Evolutionary conservation across 2,113 vertebrate genomes (phyloP).

Genomic region (Rhizomys pruinosus): DNA sequence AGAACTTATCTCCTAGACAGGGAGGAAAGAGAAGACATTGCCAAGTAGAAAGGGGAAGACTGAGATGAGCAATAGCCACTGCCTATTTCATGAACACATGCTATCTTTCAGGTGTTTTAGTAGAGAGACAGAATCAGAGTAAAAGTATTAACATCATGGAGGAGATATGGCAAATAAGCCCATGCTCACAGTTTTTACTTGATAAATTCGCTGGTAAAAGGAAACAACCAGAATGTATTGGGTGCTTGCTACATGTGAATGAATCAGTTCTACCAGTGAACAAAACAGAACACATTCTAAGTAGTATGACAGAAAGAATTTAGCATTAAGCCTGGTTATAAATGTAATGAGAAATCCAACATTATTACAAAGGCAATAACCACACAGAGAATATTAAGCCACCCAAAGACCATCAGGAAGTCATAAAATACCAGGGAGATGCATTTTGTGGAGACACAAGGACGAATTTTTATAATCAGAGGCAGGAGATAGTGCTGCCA

Average conservation of each 20-base stretch:
- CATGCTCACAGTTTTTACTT: neutral
- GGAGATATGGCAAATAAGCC: neutral
- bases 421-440: accelerated
- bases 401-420: neutral
- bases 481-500: neutral
- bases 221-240: neutral
- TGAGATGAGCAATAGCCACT: neutral
- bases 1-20: neutral
- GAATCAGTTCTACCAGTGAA: neutral
- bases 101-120: neutral
- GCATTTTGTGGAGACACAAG: neutral
- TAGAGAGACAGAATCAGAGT: neutral
- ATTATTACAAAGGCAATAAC: too few species aligned
- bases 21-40: neutral
- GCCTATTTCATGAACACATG: too few species aligned
- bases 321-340: neutral
- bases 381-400: neutral
- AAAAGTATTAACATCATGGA: neutral
- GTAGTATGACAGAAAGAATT: neutral
- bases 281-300: neutral
- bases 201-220: neutral
- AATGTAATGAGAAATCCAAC: neutral
- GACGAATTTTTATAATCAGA: neutral
- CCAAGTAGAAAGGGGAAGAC: neutral
- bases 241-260: neutral